phyloP scores from a whole-genome alignment of 2,797 vertebrate genomes.

The Taenioides sp. region DNA sequence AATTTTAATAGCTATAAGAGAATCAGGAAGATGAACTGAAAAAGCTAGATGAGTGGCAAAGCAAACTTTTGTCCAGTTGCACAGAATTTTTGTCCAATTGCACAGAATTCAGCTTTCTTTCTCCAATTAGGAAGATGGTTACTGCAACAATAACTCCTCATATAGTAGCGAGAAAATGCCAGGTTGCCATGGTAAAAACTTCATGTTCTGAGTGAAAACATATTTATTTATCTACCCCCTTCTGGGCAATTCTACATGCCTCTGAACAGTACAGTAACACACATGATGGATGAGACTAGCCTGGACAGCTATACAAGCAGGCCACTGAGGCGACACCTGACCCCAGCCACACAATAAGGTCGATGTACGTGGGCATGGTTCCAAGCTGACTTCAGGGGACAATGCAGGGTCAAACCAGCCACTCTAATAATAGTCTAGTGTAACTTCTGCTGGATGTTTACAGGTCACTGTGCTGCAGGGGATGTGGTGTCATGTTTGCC shows the following conservation, averaged over 20 bases:
- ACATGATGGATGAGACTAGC: constrained; percentile 77
- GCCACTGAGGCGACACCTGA: constrained; percentile 78
- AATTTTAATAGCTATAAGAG: constrained; percentile 70
- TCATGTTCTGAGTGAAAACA: constrained; percentile 72
- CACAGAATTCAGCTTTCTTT: no score
- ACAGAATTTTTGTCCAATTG: no score
- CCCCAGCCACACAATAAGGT: constrained; percentile 82
- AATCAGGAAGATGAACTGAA: constrained; percentile 65
- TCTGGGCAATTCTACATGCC: constrained; percentile 47
- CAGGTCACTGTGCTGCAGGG: constrained; percentile 70
- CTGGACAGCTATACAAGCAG: constrained; percentile 72
- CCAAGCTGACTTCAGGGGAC: constrained; percentile 81
- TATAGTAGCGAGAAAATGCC: constrained; percentile 55
- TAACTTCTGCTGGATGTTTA: constrained; percentile 70
- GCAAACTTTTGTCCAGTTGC: no score
- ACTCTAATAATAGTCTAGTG: constrained; percentile 74
- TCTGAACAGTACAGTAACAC: constrained; percentile 73
- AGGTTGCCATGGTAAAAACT: constrained; percentile 65
- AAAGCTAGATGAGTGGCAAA: no score
- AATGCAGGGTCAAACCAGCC: constrained; percentile 75
- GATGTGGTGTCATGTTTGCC: constrained; percentile 68
- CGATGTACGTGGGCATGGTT: constrained; percentile 74
- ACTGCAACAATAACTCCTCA: constrained; percentile 51
- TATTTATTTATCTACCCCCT: constrained; percentile 52
- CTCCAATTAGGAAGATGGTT: no score